Base-by-base conservation (phyloP, 2,113 vertebrate genomes). In the Heterotis niloticus region DNA sequence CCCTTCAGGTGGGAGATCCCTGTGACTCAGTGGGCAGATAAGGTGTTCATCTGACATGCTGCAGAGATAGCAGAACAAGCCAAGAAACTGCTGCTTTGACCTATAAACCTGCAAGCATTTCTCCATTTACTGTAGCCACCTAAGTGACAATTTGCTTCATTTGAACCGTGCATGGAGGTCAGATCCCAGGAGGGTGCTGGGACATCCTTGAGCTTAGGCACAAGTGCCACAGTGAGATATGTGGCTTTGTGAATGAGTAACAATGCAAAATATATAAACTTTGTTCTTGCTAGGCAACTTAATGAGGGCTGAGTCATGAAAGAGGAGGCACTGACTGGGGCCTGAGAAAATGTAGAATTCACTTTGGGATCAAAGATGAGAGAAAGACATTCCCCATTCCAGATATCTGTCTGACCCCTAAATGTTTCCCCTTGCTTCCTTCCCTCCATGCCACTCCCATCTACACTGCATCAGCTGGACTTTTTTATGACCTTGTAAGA, bases 331-430 rank as follows among this genome's bases (percentile, higher is more conserved):
- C 52, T 54, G n/a, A 72, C 52, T 69, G 12, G 10, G 34, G 34
- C 18, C 9, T 44, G 54, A 69, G 16, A 17, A 74, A 59, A 52
- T 16, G 26, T 12, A 28, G 28, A 28, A 68, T 9, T 44, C 34
- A 7, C 34, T 44, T 7, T 44, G 34, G 34, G 34, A 44, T 44
- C 34, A 44, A 44, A 44, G 34, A 4, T 44, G 34, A 44, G 34
- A 26, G 64, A 56, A 16, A 72, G n/a, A n/a, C 10, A 52, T 62
- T 26, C 23, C 16, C 16, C 64, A 20, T 24, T 64, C 44, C 51
- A 77, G 76, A 77, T 77, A 64, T 67, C 44, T 16, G 44, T 24
- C 18, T 68, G 5, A 56, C 44, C 69, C n/a, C 44, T 20, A 10
- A n/a, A 34, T 23, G 34, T 51, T 51, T 54, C 5, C 23, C 18